Evolutionary conservation across 2,888 invertebrate genomes (phyloP).

Genomic region (Euplagia quadripunctaria): DNA sequence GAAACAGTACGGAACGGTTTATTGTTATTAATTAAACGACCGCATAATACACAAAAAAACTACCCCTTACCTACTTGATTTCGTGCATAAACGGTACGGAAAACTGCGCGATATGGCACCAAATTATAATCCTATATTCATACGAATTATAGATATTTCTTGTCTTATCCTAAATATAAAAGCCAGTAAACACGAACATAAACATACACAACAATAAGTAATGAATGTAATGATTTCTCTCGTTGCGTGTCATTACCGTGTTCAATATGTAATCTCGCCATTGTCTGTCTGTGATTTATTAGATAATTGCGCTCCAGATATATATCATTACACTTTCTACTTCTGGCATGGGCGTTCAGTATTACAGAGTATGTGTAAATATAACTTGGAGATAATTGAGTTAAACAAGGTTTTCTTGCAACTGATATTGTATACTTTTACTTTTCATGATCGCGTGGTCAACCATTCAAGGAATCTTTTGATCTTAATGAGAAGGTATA

Average conservation of each 20-base stretch:
- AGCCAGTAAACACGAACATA: not conserved
- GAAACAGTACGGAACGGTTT: too few relatives aligned
- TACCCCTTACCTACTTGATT: too few relatives aligned
- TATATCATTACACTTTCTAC: slow-evolving; percentile 44
- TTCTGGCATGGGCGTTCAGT: slow-evolving; percentile 36
- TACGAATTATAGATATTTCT: too few relatives aligned
- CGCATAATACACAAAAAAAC: too few relatives aligned
- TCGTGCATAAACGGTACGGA: too few relatives aligned
- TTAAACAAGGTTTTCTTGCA: not conserved
- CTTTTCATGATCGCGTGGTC: not conserved
- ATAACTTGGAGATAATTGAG: slow-evolving; percentile 8
- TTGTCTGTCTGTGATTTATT: slow-evolving; percentile 61
- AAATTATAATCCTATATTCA: too few relatives aligned
- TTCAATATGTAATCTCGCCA: not conserved
- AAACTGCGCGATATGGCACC: too few relatives aligned
- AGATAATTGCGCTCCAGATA: slow-evolving; percentile 59
- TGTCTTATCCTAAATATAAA: not conserved
- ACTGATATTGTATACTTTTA: not conserved
- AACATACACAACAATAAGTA: not conserved
- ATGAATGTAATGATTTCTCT: not conserved
- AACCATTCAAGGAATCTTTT: too few relatives aligned
- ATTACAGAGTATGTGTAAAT: slow-evolving; percentile 27
- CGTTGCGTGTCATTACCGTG: not conserved
- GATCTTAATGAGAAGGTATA: too few relatives aligned
- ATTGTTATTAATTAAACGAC: too few relatives aligned